Base-by-base conservation (phyloP, 2,888 invertebrate species). In the Hypolimnas misippus region DNA sequence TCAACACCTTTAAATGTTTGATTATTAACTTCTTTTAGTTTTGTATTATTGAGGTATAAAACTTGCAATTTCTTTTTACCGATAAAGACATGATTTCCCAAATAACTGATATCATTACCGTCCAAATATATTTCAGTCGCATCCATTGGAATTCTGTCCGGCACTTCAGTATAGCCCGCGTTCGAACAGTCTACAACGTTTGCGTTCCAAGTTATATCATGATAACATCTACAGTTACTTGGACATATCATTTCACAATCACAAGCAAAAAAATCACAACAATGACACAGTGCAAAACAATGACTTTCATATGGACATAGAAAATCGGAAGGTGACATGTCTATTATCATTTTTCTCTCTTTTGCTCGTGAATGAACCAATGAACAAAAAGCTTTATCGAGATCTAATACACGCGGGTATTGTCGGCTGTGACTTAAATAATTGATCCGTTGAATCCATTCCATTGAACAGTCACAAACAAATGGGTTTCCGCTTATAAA, bases 211-310 rank as follows among this genome's bases (percentile, higher is more conserved):
- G 95, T 95, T 78, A 96, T 95, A 82, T 97, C 97, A 83, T 97
- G 96, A 92, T 95, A 97, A 78, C 97, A 97, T 75, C 94, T 94
- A 89, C 97, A 97, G 80, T 96, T 95, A 77, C 94, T 94, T 51
- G 97, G 97, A 84, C 97, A 97, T 72, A 96, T 96, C 96, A 97
- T 97, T 93, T 97, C 96, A 91, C 97, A 97, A 87, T 97, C 97
- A 86, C 97, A 97, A 55, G 96, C 96, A 76, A 96, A 96, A 82
- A 96, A 97, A 75, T 97, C 96, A 89, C 97, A 97, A 87, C 97
- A 97, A 84, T 96, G 96, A 83, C 97, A 97, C 16, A 96, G 89
- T n/a, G 96, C 95, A 79, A 96, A 97, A 89, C 97, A 97, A 87
- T 96, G 96, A 61, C 95, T 94, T 76, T 95, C 94, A 84, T 97